Evolutionary conservation across 2,113 vertebrate species (phyloP), one percentile per base, ranked within the genome.

Genomic region (Dinomys branickii): DNA sequence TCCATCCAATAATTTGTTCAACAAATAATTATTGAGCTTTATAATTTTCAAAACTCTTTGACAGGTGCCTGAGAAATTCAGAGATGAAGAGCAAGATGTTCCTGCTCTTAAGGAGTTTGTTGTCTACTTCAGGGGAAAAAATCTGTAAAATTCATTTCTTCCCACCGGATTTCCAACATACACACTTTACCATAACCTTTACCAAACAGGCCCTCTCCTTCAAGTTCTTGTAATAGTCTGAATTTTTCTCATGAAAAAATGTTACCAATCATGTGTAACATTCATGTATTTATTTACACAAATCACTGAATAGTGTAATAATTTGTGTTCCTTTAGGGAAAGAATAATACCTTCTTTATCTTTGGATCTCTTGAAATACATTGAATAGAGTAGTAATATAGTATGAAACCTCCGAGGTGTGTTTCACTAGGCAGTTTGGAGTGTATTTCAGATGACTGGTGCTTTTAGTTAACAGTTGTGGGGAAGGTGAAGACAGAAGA

Each of bases 1-100:
- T 67, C 35, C 52, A 84, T 59, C 67, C 84, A 91, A 77, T 94
- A 90, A 93, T 81, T 86, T 93, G 26, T 93, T 93, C 67, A 93
- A 86, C 61, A 97, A 90, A 92, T 5, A 92, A 91, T 92, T 87
- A 77, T 50, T 82, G 61, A 94, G 1, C 5, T 94, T 30, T 65
- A 2, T 59, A 82, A 77, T 82, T 90, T 90, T 93, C 44, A 89
- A 94, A 67, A 90, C 41, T 89, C 10, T 61, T 77, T 92, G 30
- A 90, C 28, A 88, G 10, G 47, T 94, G 47, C n/a, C 73, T 82
- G 33, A 73, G 24, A 77, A 80, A 83, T 85, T 90, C 19, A 71
- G 13, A 93, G n/a, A 52, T 58, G 28, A 96, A 91, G 41, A 90
- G 30, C 54, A 77, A 13, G n/a, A 0, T 75, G 7, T 63, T n/a